Conservation (phyloP, 2,888 invertebrate species). For the Azorinus chamasolen region DNA sequence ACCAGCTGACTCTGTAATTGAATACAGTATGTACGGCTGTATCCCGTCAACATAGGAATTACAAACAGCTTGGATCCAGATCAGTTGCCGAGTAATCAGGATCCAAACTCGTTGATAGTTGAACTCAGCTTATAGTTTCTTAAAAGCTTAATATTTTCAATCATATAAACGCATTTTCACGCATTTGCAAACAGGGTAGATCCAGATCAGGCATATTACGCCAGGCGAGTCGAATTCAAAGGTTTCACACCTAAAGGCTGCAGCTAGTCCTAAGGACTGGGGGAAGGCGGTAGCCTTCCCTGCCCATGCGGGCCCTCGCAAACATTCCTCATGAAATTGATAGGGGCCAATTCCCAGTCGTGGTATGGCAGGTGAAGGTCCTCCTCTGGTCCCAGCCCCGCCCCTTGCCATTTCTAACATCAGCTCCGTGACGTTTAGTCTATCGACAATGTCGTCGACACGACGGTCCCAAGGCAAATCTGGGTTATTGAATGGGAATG, state of each 20-base stretch:
- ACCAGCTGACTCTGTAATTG: no score
- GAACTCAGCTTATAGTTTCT: no score
- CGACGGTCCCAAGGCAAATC: conserved; percentile 80
- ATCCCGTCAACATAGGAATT: no score
- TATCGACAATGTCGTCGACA: conserved; percentile 80
- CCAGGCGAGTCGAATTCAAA: no score
- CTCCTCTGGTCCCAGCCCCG: conserved; percentile 72
- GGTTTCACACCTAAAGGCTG: conserved; percentile 85
- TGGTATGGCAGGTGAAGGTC: conserved; percentile 79
- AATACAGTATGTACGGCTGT: no score
- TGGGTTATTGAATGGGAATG: conserved; percentile 80
- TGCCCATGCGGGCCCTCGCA: conserved; percentile 80
- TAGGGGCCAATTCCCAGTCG: conserved; percentile 82
- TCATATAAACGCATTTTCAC: no score
- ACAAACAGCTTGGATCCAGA: no score
- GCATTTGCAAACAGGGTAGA: no score
- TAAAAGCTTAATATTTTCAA: no score
- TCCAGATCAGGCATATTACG: no score
- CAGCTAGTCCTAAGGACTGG: conserved; percentile 83
- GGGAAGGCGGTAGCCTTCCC: conserved; percentile 84
- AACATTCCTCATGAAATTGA: conserved; percentile 83
- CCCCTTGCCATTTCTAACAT: conserved; percentile 75
- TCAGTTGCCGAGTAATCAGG: no score
- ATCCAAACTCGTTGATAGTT: no score
- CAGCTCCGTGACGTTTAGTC: conserved; percentile 80